Evolutionary conservation across 2,797 vertebrate species (phyloP).

Genomic region (Pagetopsis macropterus): DNA sequence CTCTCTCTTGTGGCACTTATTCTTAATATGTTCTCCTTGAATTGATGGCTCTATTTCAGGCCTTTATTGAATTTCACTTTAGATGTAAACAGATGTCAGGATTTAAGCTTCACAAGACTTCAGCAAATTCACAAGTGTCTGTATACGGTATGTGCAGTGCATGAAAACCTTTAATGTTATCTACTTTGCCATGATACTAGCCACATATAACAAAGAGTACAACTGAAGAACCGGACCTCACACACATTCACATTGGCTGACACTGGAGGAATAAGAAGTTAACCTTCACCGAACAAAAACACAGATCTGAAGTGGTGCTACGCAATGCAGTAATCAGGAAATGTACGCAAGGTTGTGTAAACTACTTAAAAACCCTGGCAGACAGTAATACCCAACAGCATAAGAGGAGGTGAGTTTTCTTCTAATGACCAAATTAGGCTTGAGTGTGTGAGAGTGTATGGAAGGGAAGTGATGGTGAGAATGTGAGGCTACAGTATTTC

Average conservation of each 20-base stretch:
- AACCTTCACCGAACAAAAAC: constrained; percentile 39
- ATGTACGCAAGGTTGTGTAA: constrained; percentile 66
- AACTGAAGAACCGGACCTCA: background rate
- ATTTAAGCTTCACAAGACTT: background rate
- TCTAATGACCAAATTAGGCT: constrained; percentile 51
- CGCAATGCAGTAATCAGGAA: constrained; percentile 64
- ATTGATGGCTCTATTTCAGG: background rate
- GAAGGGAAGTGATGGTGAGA: constrained; percentile 21
- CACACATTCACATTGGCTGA: constrained; percentile 14
- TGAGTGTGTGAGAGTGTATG: constrained; percentile 23
- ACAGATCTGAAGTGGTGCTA: constrained; percentile 40
- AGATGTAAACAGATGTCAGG: too few species aligned
- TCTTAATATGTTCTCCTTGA: background rate
- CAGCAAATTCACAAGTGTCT: constrained; percentile 10
- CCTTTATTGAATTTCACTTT: background rate
- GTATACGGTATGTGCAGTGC: background rate
- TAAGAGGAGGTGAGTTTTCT: constrained; percentile 31
- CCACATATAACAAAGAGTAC: background rate
- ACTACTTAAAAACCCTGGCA: constrained; percentile 43
- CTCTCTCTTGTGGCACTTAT: background rate
- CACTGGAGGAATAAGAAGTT: constrained; percentile 16
- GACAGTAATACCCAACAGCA: constrained; percentile 41
- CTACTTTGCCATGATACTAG: constrained; percentile 13
- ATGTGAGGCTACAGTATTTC: constrained; percentile 6
- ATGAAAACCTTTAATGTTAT: background rate